phyloP scores from a whole-genome alignment of 2,113 vertebrate genomes.

The Thoracochromis brauschi region DNA sequence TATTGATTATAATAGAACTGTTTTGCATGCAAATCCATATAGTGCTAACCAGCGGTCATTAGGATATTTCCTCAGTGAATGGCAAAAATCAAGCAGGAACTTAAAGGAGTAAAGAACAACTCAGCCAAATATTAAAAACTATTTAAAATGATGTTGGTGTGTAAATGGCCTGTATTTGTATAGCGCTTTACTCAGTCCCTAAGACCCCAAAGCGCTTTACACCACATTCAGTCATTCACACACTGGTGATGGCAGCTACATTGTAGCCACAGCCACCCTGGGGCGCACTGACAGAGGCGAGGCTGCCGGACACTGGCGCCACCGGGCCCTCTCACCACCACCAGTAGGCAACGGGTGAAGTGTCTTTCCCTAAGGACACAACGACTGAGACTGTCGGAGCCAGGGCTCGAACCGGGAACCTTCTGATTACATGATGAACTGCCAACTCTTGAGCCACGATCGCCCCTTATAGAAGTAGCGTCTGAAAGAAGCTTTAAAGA shows the following conservation, averaged over 20 bases:
- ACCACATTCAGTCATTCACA: rapidly evolving
- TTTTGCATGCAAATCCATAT: background rate
- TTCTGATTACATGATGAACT: background rate
- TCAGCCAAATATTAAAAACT: background rate
- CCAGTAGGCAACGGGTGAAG: background rate
- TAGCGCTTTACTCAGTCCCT: background rate
- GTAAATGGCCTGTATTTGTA: background rate
- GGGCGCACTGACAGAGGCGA: background rate
- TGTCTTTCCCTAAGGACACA: background rate
- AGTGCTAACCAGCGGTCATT: background rate
- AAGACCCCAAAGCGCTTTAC: background rate
- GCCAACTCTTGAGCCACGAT: background rate
- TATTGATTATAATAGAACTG: background rate
- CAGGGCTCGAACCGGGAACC: rapidly evolving
- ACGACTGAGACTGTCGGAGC: rapidly evolving
- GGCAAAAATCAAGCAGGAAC: background rate
- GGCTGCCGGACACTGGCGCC: rapidly evolving
- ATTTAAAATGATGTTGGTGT: background rate
- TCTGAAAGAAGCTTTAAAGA: background rate
- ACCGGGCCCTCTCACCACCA: background rate
- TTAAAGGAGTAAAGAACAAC: background rate
- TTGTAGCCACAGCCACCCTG: rapidly evolving
- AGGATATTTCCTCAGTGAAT: background rate
- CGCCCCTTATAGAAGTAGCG: rapidly evolving
- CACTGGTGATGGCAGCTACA: background rate